These are phyloP conservation scores for Apaloderma vittatum DNA, from an alignment of 2,113 vertebrate species.

Conservation along the genomic window DNA sequence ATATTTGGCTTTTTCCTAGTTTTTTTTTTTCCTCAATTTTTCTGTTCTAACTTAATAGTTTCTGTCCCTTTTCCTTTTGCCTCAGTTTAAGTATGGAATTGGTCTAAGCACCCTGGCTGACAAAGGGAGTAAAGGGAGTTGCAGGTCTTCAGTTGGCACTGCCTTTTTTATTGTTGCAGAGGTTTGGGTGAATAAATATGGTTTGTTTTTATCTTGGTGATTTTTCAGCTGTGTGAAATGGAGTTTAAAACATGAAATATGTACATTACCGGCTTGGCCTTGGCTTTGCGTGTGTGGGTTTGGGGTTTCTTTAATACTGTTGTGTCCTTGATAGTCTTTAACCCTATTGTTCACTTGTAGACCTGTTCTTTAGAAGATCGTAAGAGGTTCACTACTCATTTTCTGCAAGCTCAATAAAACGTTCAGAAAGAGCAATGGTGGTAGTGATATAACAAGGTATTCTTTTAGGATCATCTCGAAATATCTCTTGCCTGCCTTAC, in stretches of 20 bases:
- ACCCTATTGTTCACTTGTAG: not conserved
- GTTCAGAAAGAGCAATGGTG: not conserved
- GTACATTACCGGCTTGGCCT: not conserved
- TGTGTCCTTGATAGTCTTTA: not conserved
- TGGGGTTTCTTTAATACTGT: not conserved
- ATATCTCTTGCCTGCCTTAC: constrained; percentile 31
- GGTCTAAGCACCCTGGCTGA: not conserved
- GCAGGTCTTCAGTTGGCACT: not conserved
- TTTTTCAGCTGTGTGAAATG: not conserved
- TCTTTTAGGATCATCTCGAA: constrained; percentile 45
- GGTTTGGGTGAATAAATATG: not conserved
- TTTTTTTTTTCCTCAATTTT: not conserved
- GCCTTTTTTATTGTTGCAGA: not conserved
- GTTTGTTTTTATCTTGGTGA: not conserved
- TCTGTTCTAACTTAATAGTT: not conserved
- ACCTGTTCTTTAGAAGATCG: not conserved
- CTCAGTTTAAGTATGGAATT: not conserved
- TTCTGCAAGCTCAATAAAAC: not conserved
- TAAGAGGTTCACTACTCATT: fast-evolving
- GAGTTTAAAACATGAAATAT: fast-evolving
- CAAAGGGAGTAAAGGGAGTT: not conserved
- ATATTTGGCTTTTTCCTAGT: not conserved
- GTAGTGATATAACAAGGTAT: not conserved
- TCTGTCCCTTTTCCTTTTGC: not conserved
- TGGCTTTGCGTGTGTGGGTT: not conserved